Conservation (phyloP, 2,797 vertebrate species). For the Xenops minutus region DNA sequence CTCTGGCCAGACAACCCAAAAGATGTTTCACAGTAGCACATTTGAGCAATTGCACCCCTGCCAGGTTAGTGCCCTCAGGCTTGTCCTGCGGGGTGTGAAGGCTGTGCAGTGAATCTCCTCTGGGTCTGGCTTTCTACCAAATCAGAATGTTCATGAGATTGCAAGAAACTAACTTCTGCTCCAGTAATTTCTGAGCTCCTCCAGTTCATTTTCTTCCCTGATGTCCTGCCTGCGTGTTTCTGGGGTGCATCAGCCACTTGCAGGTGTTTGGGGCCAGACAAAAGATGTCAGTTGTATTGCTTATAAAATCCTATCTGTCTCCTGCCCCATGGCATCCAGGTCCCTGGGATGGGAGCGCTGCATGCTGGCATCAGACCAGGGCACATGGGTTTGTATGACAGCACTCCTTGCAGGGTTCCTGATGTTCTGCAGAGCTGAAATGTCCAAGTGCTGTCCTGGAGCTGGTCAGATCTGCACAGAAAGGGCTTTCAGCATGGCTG, state of each 20-base stretch:
- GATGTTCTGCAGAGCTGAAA: background rate
- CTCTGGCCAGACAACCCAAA: background rate
- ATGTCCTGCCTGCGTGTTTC: background rate
- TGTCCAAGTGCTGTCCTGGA: background rate
- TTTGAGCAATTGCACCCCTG: background rate
- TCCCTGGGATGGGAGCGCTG: background rate
- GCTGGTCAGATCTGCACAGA: background rate
- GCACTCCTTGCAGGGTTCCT: background rate
- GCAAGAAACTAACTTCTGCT: slow-evolving; percentile 39
- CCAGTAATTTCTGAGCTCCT: slow-evolving; percentile 17
- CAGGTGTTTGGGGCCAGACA: background rate
- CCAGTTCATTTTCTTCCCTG: background rate
- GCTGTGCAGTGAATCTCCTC: background rate
- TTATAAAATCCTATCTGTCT: background rate
- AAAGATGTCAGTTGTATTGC: background rate
- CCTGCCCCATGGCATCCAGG: background rate
- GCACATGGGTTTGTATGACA: background rate
- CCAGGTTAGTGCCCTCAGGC: background rate
- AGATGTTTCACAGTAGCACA: background rate
- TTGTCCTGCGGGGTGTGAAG: background rate
- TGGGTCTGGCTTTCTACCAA: slow-evolving; percentile 21
- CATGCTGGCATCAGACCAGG: background rate
- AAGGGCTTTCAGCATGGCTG: background rate
- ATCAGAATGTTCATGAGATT: slow-evolving; percentile 13
- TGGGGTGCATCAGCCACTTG: background rate